phyloP scores from a whole-genome alignment of 2,888 invertebrate species.

The Cyrtodaria siliqua region DNA sequence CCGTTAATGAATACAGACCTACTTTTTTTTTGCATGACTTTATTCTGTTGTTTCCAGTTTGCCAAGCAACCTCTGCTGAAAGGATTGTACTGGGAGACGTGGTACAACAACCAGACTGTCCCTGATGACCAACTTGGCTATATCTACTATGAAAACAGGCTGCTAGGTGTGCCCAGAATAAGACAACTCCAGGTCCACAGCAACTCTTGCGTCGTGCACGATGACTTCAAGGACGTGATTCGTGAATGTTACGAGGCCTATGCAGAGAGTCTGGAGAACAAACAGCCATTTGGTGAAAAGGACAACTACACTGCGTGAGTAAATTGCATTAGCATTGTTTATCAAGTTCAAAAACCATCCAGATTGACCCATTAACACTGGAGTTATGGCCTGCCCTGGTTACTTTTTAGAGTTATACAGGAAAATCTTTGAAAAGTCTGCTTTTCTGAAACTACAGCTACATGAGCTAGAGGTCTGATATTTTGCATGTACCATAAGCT shows the following conservation, averaged over 20 bases:
- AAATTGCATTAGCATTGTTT: no score
- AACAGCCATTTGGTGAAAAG: conserved; percentile 86
- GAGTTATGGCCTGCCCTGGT: no score
- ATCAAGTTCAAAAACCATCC: no score
- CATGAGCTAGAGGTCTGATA: no score
- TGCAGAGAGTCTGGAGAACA: conserved; percentile 87
- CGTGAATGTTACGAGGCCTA: conserved; percentile 89
- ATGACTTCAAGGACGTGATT: conserved; percentile 89
- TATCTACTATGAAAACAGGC: conserved; percentile 86
- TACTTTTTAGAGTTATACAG: no score
- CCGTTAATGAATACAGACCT: no score
- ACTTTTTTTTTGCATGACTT: no score
- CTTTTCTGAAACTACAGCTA: no score
- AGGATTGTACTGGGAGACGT: conserved; percentile 89
- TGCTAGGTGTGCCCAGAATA: conserved; percentile 85
- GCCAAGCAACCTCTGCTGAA: conserved; percentile 87
- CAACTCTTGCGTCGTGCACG: conserved; percentile 89
- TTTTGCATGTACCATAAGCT: no score
- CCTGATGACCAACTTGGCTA: conserved; percentile 83
- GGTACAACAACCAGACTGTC: conserved; percentile 85
- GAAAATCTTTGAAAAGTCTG: no score
- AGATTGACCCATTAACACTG: no score
- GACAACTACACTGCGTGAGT: conserved; percentile 74
- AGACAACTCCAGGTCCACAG: conserved; percentile 82
- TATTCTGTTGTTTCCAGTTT: conserved; percentile 86